Evolutionary conservation across 2,797 vertebrate genomes (phyloP), one percentile per base, ranked within the genome.

Genomic region (Pangasius djambal): DNA sequence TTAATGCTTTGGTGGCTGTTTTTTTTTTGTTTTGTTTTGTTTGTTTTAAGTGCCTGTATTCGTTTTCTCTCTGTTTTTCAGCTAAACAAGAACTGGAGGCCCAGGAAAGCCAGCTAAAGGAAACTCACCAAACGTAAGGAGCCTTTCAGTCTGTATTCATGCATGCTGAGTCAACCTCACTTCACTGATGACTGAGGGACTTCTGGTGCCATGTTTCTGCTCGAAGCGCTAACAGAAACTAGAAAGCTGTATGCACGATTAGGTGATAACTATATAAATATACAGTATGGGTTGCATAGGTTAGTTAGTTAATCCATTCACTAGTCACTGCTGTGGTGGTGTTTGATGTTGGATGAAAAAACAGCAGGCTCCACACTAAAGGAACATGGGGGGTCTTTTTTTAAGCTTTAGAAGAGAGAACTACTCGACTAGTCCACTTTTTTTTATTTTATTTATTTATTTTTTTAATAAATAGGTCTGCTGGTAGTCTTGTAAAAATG

Each of bases 21-120:
- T 69, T 69, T 13, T 70, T 72, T 18, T 82, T 57, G n/a, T 12
- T 69, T 48, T 61, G 9, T 77, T 61, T 7, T 69, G 77, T 65
- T 7, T 75, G 52, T 65, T 65, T 83, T 12, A 89, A 28, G 0
- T 79, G 48, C 75, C n/a, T 31, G 10, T 40, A 44, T 69, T 31
- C 87, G 3, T 83, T 3, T 89, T 70, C 1, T 90, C 88, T 59
- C 91, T 93, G 37, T 55, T 83, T 92, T 92, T 74, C 92, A 99
- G 98, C 98, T 88, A 98, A 98, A 96, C 94, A 94, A 91, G 98
- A 99, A 89, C 96, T 98, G 95, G 97, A 98, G 90, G 93, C 95
- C n/a, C 95, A 98, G 90, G 98, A 99, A 67, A 93, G 92, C 86
- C 97, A 97, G 77, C 94, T 99, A 86, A 92, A 95, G 91, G 97